Base-by-base conservation (phyloP, 2,113 vertebrate species). In the Strix aluco region DNA sequence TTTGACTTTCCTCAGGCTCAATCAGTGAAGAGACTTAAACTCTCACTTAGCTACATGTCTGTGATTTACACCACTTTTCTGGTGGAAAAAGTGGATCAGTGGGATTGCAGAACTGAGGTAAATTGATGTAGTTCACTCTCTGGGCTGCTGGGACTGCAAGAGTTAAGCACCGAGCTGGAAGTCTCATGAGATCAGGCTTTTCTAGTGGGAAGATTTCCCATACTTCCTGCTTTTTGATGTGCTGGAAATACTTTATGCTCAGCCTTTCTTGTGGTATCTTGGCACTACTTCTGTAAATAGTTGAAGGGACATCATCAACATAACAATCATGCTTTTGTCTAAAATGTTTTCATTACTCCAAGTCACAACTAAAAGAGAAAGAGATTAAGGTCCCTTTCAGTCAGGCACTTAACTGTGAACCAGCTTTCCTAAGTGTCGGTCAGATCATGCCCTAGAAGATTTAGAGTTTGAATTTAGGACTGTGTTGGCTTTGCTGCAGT, bases 201-300 rank as follows among this genome's bases (percentile, higher is more conserved):
- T 96, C 94, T 75, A 94, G 84, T 58, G 74, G 91, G 81, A 97
- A 92, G 81, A 92, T 94, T 96, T 97, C 91, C 95, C 86, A 86
- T 93, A 83, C 92, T 96, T 97, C 97, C 97, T 97, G 91, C 91
- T 95, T 96, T 97, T 97, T 97, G 91, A 95, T 95, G 92, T 94
- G 67, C 86, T 95, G 95, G 91, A 96, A 97, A 95, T 96, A 86
- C 54, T 90, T 96, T 55, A 70, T 90, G 92, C 85, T 96, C 22
- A 10, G 92, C 58, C 92, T 95, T 97, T 97, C 91, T 97, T 97
- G 91, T 95, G 94, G 96, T 97, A 94, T 95, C 94, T 96, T 97
- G 96, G 97, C 95, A 96, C 58, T 81, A 62, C 74, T 95, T 97
- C 91, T 96, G 94, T 95, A 97, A 96, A 94, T 87, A 97, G 29